phyloP scores from a whole-genome alignment of 2,113 vertebrate genomes.

The Pterophyllum scalare region DNA sequence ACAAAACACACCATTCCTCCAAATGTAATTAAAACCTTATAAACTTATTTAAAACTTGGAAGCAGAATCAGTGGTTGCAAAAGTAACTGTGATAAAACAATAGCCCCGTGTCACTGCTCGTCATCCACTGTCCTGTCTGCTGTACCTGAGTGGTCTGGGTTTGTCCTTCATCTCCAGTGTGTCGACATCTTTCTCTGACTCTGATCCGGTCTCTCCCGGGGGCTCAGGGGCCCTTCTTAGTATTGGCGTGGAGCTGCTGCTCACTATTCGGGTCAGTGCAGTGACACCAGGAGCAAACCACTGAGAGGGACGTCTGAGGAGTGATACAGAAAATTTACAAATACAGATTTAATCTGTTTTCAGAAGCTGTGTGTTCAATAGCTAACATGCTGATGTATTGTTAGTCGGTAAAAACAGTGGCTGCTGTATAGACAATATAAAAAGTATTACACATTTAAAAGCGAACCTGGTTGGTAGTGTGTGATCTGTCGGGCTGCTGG shows the following conservation, averaged over 20 bases:
- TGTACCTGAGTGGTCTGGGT: conserved; percentile 77
- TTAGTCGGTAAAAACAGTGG: not conserved
- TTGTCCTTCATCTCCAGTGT: conserved; percentile 64
- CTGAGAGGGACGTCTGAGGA: conserved; percentile 86
- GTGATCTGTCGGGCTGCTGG: conserved; percentile 58
- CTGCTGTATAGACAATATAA: not conserved
- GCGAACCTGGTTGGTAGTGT: conserved; percentile 72
- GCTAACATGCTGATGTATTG: not conserved
- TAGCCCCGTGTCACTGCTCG: not conserved
- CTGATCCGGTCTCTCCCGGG: conserved; percentile 23
- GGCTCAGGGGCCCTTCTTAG: conserved; percentile 52
- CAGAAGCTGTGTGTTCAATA: not conserved
- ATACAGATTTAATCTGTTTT: too few species aligned
- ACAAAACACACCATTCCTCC: not conserved
- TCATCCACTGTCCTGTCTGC: not conserved
- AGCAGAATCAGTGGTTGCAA: not conserved
- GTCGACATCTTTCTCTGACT: conserved; percentile 36
- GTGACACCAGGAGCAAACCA: conserved; percentile 88
- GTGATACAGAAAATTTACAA: not conserved
- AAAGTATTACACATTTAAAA: not conserved
- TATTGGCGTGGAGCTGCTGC: conserved; percentile 58
- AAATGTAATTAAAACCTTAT: not conserved
- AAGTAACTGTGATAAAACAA: not conserved
- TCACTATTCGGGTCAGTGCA: conserved; percentile 78
- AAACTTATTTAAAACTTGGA: not conserved